These are phyloP conservation scores for Crotophaga sulcirostris DNA, from an alignment of 2,113 vertebrate genomes.

Conservation along the genomic window DNA sequence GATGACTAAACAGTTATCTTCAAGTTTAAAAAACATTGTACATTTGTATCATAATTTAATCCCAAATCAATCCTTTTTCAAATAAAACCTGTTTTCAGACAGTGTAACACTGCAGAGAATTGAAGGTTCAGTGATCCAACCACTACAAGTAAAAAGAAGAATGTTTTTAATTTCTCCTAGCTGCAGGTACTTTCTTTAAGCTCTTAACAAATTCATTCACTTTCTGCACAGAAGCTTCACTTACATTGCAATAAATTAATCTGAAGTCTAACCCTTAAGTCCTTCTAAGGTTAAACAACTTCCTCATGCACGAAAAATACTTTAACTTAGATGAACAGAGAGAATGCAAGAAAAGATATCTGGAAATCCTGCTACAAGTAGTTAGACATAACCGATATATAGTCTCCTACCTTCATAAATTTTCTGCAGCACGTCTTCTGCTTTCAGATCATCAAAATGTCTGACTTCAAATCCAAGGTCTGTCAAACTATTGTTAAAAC, in stretches of 20 bases:
- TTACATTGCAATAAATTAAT: not conserved
- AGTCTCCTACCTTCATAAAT: constrained; percentile 81
- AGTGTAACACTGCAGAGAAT: not conserved
- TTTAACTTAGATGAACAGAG: not conserved
- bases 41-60: not conserved
- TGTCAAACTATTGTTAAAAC: constrained; percentile 51
- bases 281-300: not conserved
- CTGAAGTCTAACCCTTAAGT: not conserved
- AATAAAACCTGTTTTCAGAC: not conserved
- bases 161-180: not conserved
- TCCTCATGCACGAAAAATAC: not conserved
- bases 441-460: constrained; percentile 77
- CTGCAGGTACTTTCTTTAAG: not conserved
- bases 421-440: constrained; percentile 70
- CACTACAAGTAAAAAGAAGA: not conserved
- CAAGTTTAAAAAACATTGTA: not conserved
- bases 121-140: not conserved
- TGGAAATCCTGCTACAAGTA: not conserved
- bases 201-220: not conserved
- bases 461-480: constrained; percentile 88
- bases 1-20: not conserved
- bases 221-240: not conserved
- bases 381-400: not conserved
- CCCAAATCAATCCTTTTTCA: not conserved
- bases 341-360: not conserved